Evolutionary conservation across 1,140 invertebrate genomes (phyloP).

Genomic region (Trachelipus rathkii): DNA sequence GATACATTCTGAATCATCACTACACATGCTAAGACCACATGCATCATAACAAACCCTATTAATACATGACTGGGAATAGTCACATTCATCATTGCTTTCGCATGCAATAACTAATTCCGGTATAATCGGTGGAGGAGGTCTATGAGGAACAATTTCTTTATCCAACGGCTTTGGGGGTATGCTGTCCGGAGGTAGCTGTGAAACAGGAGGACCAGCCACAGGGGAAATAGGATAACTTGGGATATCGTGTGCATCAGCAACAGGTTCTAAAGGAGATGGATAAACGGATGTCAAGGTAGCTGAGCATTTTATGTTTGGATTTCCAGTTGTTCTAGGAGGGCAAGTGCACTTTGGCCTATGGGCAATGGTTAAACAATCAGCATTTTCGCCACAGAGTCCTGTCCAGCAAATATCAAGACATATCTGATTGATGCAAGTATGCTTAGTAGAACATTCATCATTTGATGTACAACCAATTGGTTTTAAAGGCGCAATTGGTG

Average conservation of each 20-base stretch:
- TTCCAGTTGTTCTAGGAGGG: conserved; percentile 73
- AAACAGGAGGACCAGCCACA: conserved; percentile 13
- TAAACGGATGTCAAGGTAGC: conserved; percentile 45
- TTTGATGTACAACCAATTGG: conserved; percentile 46
- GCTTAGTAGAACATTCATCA: conserved; percentile 49
- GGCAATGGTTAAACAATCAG: conserved; percentile 73
- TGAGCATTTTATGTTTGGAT: conserved; percentile 77
- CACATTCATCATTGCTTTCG: conserved; percentile 61
- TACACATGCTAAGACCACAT: conserved; percentile 55
- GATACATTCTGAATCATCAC: conserved; percentile 73
- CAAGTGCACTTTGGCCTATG: conserved; percentile 76
- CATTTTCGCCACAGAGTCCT: conserved; percentile 61
- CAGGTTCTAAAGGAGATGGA: conserved; percentile 3
- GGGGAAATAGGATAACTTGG: conserved; percentile 18
- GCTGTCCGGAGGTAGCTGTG: conserved; percentile 16
- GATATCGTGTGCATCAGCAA: conserved; percentile 9
- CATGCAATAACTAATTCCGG: conserved; percentile 59
- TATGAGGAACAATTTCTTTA: conserved; percentile 6
- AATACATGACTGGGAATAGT: conserved; percentile 39
- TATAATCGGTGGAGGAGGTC: conserved; percentile 19
- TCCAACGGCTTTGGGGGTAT: background rate
- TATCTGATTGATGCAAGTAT: conserved; percentile 54
- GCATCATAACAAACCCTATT: conserved; percentile 41
- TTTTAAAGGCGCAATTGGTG: conserved; percentile 16
- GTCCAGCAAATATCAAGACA: conserved; percentile 59